Conservation (phyloP, 2,797 vertebrate species). For the Peromyscus eremicus region DNA sequence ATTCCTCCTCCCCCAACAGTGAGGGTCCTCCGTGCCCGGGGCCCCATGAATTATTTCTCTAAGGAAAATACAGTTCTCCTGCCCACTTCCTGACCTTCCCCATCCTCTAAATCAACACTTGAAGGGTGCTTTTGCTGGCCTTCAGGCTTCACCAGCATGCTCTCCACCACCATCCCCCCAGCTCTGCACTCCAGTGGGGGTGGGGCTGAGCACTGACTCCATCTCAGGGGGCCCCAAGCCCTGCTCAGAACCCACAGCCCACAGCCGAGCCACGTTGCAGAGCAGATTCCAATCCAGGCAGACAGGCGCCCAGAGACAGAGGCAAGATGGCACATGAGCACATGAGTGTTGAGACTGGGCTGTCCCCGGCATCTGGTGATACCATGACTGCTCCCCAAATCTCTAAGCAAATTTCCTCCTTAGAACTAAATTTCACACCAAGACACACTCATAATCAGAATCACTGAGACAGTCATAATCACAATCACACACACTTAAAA, state of each 20-base stretch:
- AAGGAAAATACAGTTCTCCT: conserved; percentile 69
- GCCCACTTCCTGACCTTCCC: conserved; percentile 68
- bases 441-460: not conserved
- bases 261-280: not conserved
- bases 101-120: conserved; percentile 73
- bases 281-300: not conserved
- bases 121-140: conserved; percentile 50
- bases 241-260: not conserved
- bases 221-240: not conserved
- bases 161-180: not conserved
- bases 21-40: conserved; percentile 60
- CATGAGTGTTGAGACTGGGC: not conserved
- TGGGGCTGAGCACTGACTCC: not conserved
- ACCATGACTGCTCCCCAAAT: not conserved
- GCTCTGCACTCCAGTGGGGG: not conserved
- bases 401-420: not conserved
- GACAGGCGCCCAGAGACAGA: not conserved
- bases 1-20: conserved; percentile 52
- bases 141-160: not conserved
- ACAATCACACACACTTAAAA: not conserved
- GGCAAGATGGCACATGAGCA: not conserved
- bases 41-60: conserved; percentile 80
- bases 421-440: not conserved
- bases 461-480: not conserved
- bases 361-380: not conserved